phyloP scores from a whole-genome alignment of 1,140 invertebrate species.

The Brachionus angularis region DNA sequence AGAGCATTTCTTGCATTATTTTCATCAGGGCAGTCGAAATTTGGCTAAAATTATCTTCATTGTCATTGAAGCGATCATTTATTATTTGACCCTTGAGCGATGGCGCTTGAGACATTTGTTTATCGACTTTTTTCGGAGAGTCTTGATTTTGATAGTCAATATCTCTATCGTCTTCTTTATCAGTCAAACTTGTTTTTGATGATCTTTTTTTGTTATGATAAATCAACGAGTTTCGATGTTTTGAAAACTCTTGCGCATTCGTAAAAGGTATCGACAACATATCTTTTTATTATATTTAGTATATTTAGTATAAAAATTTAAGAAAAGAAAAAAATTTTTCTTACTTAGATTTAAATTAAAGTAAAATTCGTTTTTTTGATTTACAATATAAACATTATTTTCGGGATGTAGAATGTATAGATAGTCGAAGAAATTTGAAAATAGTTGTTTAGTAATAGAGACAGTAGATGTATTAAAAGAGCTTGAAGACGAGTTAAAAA shows the following conservation, averaged over 20 bases:
- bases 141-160: background rate
- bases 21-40: constrained; percentile 28
- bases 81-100: background rate
- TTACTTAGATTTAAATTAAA: constrained; percentile 41
- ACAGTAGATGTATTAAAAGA: background rate
- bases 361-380: constrained; percentile 36
- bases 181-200: background rate
- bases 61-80: background rate
- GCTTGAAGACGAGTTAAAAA: background rate
- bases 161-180: background rate
- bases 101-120: background rate
- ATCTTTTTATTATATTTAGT: background rate
- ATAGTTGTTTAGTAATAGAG: constrained; percentile 8
- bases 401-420: constrained; percentile 31
- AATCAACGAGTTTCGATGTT: background rate
- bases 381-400: constrained; percentile 34
- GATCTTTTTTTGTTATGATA: background rate
- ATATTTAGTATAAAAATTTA: background rate
- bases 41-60: constrained; percentile 22
- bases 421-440: constrained; percentile 32
- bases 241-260: background rate
- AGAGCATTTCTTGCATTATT: constrained; percentile 35
- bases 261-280: constrained; percentile 1
- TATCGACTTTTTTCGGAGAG: background rate
- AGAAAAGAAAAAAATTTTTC: background rate